Evolutionary conservation across 2,113 vertebrate genomes (phyloP).

Genomic region (Xyrauchen texanus): DNA sequence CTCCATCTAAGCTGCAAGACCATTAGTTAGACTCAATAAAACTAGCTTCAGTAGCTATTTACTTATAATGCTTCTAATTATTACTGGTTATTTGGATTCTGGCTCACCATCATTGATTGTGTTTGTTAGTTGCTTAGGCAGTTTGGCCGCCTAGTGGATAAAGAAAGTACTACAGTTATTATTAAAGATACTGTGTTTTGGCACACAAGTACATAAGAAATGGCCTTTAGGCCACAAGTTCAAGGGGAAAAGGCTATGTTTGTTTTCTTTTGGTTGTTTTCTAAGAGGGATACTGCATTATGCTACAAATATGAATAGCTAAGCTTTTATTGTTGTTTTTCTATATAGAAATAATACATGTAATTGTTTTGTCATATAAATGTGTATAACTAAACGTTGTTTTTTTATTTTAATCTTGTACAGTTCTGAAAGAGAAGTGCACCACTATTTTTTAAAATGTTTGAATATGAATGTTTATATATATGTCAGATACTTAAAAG

Average conservation of each 20-base stretch:
- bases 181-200: background rate
- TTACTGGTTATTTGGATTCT: background rate
- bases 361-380: slow-evolving; percentile 71
- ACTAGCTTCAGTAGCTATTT: background rate
- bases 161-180: slow-evolving; percentile 41
- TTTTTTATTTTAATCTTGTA: slow-evolving; percentile 73
- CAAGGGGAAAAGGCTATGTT: background rate
- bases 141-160: slow-evolving; percentile 49
- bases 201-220: background rate
- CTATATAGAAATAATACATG: slow-evolving; percentile 70
- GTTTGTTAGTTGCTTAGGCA: background rate
- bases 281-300: slow-evolving; percentile 71
- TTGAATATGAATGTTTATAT: slow-evolving; percentile 65
- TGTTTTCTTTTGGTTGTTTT: slow-evolving; percentile 30
- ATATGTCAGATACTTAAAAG: slow-evolving; percentile 62
- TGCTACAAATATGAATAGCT: slow-evolving; percentile 33
- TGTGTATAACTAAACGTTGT: slow-evolving; percentile 74
- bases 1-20: background rate
- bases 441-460: slow-evolving; percentile 65
- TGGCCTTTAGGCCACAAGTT: background rate
- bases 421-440: slow-evolving; percentile 64
- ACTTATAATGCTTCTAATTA: too few relatives aligned
- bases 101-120: background rate
- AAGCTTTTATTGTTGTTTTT: slow-evolving; percentile 52
- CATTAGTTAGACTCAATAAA: background rate